Percentiles rank a stretch among this genome's conserved stretches.
These are phyloP conservation scores for Cheirogaleus major DNA, from an alignment of 2,797 vertebrate species.

Conservation along the genomic window DNA sequence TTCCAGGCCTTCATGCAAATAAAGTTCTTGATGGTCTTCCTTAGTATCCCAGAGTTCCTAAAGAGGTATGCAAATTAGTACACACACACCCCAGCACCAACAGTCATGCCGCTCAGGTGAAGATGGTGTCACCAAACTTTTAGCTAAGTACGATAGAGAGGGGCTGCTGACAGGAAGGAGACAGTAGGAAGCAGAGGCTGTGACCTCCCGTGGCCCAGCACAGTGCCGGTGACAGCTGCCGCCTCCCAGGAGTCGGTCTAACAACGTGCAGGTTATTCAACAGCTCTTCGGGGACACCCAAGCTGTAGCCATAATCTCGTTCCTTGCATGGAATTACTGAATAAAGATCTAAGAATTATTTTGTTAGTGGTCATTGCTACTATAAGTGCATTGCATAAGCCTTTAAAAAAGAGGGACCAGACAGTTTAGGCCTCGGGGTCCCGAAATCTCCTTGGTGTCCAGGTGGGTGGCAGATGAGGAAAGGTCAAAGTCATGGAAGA, in stretches of 20 bases:
- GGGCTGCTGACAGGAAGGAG: background rate
- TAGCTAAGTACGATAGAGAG: background rate
- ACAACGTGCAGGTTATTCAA: background rate
- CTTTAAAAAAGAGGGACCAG: background rate
- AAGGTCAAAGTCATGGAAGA: background rate
- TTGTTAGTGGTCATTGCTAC: background rate
- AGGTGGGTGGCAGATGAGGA: background rate
- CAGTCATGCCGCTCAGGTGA: background rate
- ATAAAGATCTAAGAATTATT: background rate
- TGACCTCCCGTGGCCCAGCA: fast-evolving
- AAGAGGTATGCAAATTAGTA: background rate
- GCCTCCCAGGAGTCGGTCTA: background rate
- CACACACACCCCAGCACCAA: background rate
- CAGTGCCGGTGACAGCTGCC: background rate
- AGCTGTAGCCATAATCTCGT: background rate
- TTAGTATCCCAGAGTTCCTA: background rate
- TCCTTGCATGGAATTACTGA: background rate
- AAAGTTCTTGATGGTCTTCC: background rate
- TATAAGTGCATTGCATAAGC: background rate
- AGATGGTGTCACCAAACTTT: background rate
- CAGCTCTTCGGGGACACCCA: background rate
- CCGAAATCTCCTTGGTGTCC: background rate
- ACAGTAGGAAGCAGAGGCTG: background rate
- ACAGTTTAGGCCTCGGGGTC: background rate
- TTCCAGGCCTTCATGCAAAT: background rate